These are phyloP conservation scores for Pollicipes pollicipes DNA, from an alignment of 1,140 invertebrate genomes.

Conservation along the genomic window DNA sequence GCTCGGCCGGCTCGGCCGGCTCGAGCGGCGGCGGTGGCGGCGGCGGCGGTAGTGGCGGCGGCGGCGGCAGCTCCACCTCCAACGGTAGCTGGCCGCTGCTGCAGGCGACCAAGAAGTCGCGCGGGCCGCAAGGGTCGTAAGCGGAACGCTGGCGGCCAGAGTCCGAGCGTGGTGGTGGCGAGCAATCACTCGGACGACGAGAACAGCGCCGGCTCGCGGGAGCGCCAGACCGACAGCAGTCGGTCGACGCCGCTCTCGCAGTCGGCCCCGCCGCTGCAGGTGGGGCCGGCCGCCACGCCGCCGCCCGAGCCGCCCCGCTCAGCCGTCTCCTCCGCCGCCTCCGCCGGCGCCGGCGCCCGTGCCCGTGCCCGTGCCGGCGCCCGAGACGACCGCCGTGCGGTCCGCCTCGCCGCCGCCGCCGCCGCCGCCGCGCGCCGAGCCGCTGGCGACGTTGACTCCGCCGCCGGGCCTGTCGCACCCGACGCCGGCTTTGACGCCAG, in stretches of 20 bases:
- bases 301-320: too few relatives aligned
- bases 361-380: constrained; percentile 11
- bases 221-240: constrained; percentile 41
- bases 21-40: constrained; percentile 26
- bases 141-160: not conserved
- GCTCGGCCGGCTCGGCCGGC: constrained; percentile 30
- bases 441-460: constrained; percentile 8
- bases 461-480: constrained; percentile 6
- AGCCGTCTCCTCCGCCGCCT: too few relatives aligned
- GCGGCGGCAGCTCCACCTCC: constrained; percentile 8
- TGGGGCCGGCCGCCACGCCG: constrained; percentile 4
- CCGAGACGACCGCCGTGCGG: constrained; percentile 10
- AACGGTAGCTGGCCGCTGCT: not conserved
- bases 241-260: constrained; percentile 40
- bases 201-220: constrained; percentile 15
- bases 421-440: constrained; percentile 3
- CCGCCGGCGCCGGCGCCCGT: constrained; percentile 1
- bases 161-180: not conserved
- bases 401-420: constrained; percentile 10
- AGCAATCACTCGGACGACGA: not conserved
- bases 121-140: not conserved
- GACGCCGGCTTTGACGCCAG: not conserved
- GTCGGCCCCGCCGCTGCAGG: constrained; percentile 8
- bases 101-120: not conserved
- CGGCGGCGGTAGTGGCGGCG: too few relatives aligned